phyloP scores from a whole-genome alignment of 37 sponge, comb jelly and placozoan species.

The Cladorhizidae sp. region DNA sequence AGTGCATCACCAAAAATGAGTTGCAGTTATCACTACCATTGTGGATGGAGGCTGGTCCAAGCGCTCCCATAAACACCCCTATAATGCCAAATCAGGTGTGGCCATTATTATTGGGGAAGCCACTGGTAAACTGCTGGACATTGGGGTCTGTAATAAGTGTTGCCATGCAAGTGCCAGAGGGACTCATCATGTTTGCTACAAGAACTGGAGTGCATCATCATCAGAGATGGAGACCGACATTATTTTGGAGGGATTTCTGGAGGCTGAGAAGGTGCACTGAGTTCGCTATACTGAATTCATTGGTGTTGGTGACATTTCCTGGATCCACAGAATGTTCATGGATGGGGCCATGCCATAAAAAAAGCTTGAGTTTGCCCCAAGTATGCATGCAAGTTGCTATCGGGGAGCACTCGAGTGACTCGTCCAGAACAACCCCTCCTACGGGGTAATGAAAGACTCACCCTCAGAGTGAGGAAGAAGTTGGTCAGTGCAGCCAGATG shows the following conservation, averaged over 20 bases:
- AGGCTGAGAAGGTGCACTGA: slow-evolving; percentile 35
- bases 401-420: slow-evolving; percentile 29
- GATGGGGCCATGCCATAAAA: slow-evolving; percentile 16
- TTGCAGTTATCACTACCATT: too few species aligned
- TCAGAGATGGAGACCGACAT: slow-evolving; percentile 60
- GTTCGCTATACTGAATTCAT: slow-evolving; percentile 41
- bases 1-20: slow-evolving; percentile 35
- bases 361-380: slow-evolving; percentile 49
- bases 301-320: slow-evolving; percentile 58
- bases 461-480: too few species aligned
- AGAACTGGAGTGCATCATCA: slow-evolving; percentile 49
- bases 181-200: not conserved
- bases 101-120: slow-evolving; percentile 55
- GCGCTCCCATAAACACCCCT: slow-evolving; percentile 55
- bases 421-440: slow-evolving; percentile 15
- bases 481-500: too few species aligned
- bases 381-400: slow-evolving; percentile 41
- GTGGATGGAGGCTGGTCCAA: slow-evolving; percentile 73
- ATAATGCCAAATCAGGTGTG: slow-evolving; percentile 71
- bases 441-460: slow-evolving; percentile 35
- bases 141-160: slow-evolving; percentile 65
- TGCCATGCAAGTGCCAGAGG: slow-evolving; percentile 37
- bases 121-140: slow-evolving; percentile 39
- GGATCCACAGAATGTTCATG: slow-evolving; percentile 7
- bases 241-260: slow-evolving; percentile 52